Percentiles rank a stretch among this genome's conserved stretches.
phyloP scores from a whole-genome alignment of 1,140 invertebrate species.

The Temnothorax nylanderi region DNA sequence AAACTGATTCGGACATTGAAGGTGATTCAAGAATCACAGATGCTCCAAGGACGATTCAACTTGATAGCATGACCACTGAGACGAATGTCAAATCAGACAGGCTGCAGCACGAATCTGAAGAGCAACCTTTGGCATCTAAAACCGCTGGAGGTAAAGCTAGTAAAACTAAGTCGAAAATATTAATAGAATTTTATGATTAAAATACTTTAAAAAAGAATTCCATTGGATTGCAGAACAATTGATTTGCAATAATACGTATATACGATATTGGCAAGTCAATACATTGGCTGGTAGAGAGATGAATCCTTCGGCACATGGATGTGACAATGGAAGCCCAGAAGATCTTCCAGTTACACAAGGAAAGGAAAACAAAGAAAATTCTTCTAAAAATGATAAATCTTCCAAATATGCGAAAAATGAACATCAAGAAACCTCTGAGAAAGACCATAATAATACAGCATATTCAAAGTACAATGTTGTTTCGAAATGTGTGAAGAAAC shows the following conservation, averaged over 20 bases:
- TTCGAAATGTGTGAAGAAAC: too few species aligned
- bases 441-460: not conserved
- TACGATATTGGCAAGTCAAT: not conserved
- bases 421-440: not conserved
- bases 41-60: not conserved
- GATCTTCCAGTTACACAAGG: not conserved
- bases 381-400: not conserved
- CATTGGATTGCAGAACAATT: not conserved
- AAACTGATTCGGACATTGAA: not conserved
- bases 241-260: not conserved
- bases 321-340: not conserved
- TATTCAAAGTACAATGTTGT: conserved; percentile 26
- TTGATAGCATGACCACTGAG: not conserved
- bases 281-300: not conserved
- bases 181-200: not conserved
- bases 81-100: not conserved
- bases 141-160: not conserved
- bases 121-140: not conserved
- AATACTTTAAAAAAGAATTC: not conserved
- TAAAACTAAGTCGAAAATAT: not conserved
- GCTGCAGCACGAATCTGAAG: not conserved
- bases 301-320: not conserved
- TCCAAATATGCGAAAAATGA: not conserved
- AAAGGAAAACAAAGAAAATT: not conserved
- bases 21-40: not conserved